A percentile compares a stretch with the other conserved stretches of the same genome.
These are phyloP conservation scores for Eupithecia subfuscata DNA, from an alignment of 2,888 invertebrate species.

Conservation along the genomic window DNA sequence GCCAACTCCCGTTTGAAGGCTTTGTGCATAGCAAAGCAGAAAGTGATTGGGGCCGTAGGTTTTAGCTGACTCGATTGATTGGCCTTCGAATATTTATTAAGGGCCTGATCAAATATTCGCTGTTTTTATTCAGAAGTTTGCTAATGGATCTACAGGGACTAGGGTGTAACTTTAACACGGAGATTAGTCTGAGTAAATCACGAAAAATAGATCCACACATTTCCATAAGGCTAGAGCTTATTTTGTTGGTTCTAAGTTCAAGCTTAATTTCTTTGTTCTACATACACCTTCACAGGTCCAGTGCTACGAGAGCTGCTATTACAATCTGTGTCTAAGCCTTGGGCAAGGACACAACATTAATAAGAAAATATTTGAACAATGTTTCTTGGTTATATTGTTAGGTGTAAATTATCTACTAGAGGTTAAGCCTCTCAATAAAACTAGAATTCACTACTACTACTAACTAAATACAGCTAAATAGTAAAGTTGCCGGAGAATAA, in stretches of 20 bases:
- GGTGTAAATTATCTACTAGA: neutral
- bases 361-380: neutral
- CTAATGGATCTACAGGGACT: neutral
- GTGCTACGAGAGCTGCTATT: neutral
- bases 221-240: too few relatives aligned
- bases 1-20: conserved; percentile 22
- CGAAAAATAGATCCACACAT: too few relatives aligned
- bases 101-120: conserved; percentile 12
- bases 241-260: too few relatives aligned
- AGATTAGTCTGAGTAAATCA: neutral
- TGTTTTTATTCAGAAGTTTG: neutral
- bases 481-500: neutral
- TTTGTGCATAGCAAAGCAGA: conserved; percentile 50
- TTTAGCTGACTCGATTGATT: conserved; percentile 43
- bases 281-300: too few relatives aligned
- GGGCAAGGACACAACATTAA: neutral
- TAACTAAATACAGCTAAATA: neutral
- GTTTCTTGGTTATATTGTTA: neutral
- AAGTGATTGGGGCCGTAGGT: conserved; percentile 36
- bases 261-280: too few relatives aligned
- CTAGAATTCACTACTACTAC: neutral
- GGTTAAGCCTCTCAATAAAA: neutral
- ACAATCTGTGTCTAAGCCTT: neutral
- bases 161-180: neutral
- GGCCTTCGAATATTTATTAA: conserved; percentile 44